A percentile compares a stretch with the other conserved stretches of the same genome.
Conservation (phyloP, 2,888 invertebrate species). For the Scaptomyza tumidula region DNA sequence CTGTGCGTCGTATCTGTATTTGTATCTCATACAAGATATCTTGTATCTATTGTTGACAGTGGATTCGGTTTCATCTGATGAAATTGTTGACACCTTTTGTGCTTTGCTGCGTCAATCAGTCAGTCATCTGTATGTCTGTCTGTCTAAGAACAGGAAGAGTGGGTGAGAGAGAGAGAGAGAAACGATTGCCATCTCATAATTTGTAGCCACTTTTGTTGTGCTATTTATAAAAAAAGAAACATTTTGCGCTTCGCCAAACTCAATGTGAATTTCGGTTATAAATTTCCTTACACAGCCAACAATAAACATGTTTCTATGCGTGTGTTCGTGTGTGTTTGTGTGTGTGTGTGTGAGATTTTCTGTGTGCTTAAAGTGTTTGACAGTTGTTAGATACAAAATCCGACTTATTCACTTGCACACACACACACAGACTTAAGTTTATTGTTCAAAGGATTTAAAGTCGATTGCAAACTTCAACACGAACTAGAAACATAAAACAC, state of each 20-base stretch:
- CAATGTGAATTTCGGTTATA: conserved; percentile 27
- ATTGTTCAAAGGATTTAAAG: not conserved
- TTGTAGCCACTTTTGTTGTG: conserved; percentile 47
- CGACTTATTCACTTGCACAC: conserved; percentile 27
- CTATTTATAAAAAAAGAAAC: conserved; percentile 57
- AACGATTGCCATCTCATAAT: conserved; percentile 40
- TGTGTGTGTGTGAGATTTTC: not conserved
- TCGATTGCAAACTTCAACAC: not conserved
- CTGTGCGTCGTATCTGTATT: not conserved
- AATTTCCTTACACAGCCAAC: conserved; percentile 14
- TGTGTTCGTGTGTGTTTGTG: no score
- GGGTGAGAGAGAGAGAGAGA: not conserved
- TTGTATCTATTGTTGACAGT: not conserved
- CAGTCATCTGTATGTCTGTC: conserved; percentile 1
- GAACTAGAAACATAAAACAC: not conserved
- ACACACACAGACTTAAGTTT: conserved; percentile 4
- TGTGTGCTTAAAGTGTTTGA: conserved; percentile 6
- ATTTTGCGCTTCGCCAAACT: conserved; percentile 46
- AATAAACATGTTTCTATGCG: not conserved
- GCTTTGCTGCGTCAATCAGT: conserved; percentile 22
- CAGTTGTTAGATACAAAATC: conserved; percentile 9
- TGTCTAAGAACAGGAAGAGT: not conserved
- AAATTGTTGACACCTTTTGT: conserved; percentile 63
- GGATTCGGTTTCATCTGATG: conserved; percentile 24
- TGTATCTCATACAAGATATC: conserved; percentile 6